These are phyloP conservation scores for Antennarius maculatus DNA, from an alignment of 2,797 vertebrate genomes.

Conservation along the genomic window DNA sequence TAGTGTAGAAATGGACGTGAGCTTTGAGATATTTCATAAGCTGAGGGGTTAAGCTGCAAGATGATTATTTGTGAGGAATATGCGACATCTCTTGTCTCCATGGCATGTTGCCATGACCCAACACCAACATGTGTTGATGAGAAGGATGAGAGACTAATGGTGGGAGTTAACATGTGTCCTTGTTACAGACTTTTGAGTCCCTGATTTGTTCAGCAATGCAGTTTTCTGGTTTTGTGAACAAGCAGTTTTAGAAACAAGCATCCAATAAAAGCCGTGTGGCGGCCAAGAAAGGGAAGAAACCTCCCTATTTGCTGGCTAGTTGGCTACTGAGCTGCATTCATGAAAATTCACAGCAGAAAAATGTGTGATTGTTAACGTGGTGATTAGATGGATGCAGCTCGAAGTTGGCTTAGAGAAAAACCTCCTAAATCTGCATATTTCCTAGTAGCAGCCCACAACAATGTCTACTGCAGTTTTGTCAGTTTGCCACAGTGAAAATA, in stretches of 20 bases:
- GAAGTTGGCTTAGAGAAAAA: neutral
- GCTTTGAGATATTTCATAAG: neutral
- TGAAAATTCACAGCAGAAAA: too few relatives aligned
- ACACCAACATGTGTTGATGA: conserved; percentile 84
- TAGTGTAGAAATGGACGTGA: neutral
- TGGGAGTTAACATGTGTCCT: conserved; percentile 85
- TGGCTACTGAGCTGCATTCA: too few relatives aligned
- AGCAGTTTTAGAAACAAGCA: too few relatives aligned
- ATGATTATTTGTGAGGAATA: conserved; percentile 48
- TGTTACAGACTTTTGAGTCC: too few relatives aligned
- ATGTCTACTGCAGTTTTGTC: neutral
- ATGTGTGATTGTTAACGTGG: too few relatives aligned
- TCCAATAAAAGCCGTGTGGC: too few relatives aligned
- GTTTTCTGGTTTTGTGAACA: neutral
- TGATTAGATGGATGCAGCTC: neutral
- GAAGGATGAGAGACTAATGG: conserved; percentile 98
- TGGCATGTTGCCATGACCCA: conserved; percentile 86
- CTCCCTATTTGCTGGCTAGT: too few relatives aligned
- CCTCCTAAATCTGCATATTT: conserved; percentile 10
- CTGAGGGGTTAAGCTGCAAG: conserved; percentile 44
- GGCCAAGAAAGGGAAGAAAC: too few relatives aligned
- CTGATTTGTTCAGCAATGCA: neutral
- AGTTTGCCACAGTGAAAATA: neutral
- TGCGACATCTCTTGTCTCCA: conserved; percentile 88
- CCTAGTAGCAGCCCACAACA: neutral